phyloP scores from a whole-genome alignment of 2,888 invertebrate genomes.

The Lasioglossum marginatum region DNA sequence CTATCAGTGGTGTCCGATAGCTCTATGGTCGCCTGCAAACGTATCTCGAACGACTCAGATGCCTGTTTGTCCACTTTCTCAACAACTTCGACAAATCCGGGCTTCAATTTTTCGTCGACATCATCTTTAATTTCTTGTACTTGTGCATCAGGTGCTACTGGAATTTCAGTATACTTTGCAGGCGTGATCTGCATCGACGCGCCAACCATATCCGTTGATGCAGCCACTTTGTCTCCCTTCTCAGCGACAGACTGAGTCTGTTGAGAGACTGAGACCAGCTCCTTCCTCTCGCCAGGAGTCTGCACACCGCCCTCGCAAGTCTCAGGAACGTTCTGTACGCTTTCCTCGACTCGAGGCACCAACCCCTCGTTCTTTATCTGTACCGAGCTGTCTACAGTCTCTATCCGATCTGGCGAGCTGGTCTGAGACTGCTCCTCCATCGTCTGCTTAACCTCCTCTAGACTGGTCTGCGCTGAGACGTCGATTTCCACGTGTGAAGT shows the following conservation, averaged over 20 bases:
- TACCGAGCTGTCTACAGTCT: slow-evolving; percentile 75
- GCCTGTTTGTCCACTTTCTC: slow-evolving; percentile 2
- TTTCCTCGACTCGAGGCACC: slow-evolving; percentile 78
- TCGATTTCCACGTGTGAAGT: slow-evolving; percentile 55
- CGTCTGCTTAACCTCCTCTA: slow-evolving; percentile 80
- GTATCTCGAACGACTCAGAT: slow-evolving; percentile 75
- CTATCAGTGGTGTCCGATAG: slow-evolving; percentile 74
- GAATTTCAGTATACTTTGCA: slow-evolving; percentile 49
- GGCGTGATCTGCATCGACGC: slow-evolving; percentile 24
- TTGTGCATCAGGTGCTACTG: slow-evolving; percentile 74
- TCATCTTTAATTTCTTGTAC: slow-evolving; percentile 61
- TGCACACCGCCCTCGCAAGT: slow-evolving; percentile 74
- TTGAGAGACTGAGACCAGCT: slow-evolving; percentile 36
- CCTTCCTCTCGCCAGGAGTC: slow-evolving; percentile 52
- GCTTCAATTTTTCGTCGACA: neutral
- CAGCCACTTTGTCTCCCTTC: neutral
- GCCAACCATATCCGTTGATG: slow-evolving; percentile 25
- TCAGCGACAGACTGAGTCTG: slow-evolving; percentile 33
- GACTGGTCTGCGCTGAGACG: slow-evolving; percentile 70
- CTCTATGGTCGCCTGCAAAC: slow-evolving; percentile 79
- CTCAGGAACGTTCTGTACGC: slow-evolving; percentile 78
- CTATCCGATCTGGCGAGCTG: slow-evolving; percentile 69
- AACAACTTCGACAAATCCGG: neutral
- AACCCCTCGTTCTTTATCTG: slow-evolving; percentile 75
- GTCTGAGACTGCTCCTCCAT: slow-evolving; percentile 78